Evolutionary conservation across 2,797 vertebrate genomes (phyloP).

Genomic region (Gymnocypris eckloni): DNA sequence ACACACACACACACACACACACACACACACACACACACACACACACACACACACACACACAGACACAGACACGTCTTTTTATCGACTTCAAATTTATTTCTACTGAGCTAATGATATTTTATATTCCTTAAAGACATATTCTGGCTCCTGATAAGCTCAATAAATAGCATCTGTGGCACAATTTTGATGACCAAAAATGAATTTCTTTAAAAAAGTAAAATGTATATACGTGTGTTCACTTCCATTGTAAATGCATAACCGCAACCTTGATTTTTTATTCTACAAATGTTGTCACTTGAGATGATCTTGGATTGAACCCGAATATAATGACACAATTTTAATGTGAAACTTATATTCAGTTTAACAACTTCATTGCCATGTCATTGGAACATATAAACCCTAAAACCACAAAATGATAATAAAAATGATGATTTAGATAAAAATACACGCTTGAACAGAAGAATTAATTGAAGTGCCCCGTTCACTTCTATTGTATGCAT

Average conservation of each 20-base stretch:
- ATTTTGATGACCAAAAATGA: not conserved
- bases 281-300: too few species aligned
- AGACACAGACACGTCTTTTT: not conserved
- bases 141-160: not conserved
- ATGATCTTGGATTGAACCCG: too few species aligned
- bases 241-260: too few species aligned
- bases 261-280: too few species aligned
- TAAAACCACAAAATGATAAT: too few species aligned
- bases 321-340: not conserved
- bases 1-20: not conserved
- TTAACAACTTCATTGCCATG: too few species aligned
- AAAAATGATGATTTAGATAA: too few species aligned
- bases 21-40: not conserved
- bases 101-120: conserved; percentile 5
- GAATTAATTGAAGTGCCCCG: not conserved
- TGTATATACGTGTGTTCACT: too few species aligned
- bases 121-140: not conserved
- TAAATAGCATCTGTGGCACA: not conserved
- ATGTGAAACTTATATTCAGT: not conserved
- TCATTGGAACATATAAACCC: too few species aligned
- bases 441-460: not conserved
- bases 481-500: not conserved
- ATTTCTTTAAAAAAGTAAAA: not conserved
- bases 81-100: conserved; percentile 10
- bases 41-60: not conserved